A percentile compares a stretch with the other conserved stretches of the same genome.
Evolutionary conservation across 2,113 vertebrate genomes (phyloP).

Genomic region (Lathamus discolor): DNA sequence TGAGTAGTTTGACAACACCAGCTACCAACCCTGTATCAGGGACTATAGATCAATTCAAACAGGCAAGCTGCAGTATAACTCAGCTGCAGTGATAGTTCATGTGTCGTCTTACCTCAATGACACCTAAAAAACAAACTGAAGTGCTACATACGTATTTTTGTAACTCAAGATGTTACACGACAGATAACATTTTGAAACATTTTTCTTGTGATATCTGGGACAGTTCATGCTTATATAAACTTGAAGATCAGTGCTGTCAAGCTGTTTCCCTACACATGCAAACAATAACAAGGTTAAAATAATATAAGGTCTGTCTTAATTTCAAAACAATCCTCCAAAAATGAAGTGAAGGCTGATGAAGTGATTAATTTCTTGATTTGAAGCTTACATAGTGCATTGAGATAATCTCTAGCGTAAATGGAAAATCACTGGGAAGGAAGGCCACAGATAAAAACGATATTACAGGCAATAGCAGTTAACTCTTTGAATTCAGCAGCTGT

Average conservation of each 20-base stretch:
- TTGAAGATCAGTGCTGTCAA: neutral
- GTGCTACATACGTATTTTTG: accelerated
- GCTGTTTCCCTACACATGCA: neutral
- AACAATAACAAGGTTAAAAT: conserved; percentile 52
- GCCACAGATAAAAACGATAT: neutral
- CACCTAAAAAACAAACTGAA: neutral
- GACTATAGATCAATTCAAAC: accelerated
- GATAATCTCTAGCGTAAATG: neutral
- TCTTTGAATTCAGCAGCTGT: neutral
- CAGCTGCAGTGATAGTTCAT: neutral
- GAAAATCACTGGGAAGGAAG: conserved; percentile 33
- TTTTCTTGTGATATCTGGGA: neutral
- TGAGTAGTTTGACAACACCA: neutral
- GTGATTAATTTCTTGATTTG: neutral
- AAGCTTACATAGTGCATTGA: neutral
- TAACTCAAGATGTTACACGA: neutral
- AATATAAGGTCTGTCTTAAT: neutral
- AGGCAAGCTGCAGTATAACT: neutral
- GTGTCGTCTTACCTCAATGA: neutral
- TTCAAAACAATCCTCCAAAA: conserved; percentile 24
- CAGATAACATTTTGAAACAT: neutral
- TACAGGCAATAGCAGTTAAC: neutral
- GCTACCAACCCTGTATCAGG: neutral
- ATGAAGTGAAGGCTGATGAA: conserved; percentile 16
- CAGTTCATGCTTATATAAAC: neutral